Base-by-base conservation (phyloP, 2,888 invertebrate genomes). In the Entomobrya proxima region DNA sequence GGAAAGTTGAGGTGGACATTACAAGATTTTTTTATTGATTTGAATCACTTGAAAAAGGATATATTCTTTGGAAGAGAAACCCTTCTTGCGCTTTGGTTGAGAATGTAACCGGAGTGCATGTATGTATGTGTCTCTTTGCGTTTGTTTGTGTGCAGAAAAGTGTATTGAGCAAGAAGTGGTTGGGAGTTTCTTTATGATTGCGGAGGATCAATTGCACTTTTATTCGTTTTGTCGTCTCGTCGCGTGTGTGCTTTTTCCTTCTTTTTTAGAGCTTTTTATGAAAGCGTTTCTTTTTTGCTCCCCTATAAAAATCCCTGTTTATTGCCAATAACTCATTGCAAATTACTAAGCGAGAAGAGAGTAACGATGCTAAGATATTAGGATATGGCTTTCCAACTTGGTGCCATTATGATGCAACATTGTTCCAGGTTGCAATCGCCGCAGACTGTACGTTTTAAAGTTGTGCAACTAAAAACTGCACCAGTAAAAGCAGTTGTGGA, bases 301-400 rank as follows among this genome's bases (percentile, higher is more conserved):
- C 24, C 69, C 32, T 24, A n/a, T 6, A 30, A 35, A 77, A 61
- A 61, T 61, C 40, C 58, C 40, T n/a, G 77, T 77, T 77, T 77
- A 77, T 58, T 58, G 58, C 77, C 58, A 77, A 77, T 77, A 77
- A 58, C 27, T 77, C 77, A 77, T 61, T 61, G 61, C 77, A 61
- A 77, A 77, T 77, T 77, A 44, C 77, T 9, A 3, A 77, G 27
- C 15, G 44, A 27, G 50, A 24, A 50, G 47, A 32, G 30, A 15
- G 40, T 11, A 13, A 44, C 6, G 72, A 72, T 47, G 72, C n/a
- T 18, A 35, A 24, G 27, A 55, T 55, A 7, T 7, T 15, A 55
- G 55, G 18, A 21, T 7, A 55, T 13, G 7, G 21, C n/a, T 13
- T 55, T 55, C 55, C 21, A 37, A 27, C 32, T 37, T 21, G 21